phyloP scores from a whole-genome alignment of 37 sponge, comb jelly and placozoan species.

The Lycopodina hypogea region DNA sequence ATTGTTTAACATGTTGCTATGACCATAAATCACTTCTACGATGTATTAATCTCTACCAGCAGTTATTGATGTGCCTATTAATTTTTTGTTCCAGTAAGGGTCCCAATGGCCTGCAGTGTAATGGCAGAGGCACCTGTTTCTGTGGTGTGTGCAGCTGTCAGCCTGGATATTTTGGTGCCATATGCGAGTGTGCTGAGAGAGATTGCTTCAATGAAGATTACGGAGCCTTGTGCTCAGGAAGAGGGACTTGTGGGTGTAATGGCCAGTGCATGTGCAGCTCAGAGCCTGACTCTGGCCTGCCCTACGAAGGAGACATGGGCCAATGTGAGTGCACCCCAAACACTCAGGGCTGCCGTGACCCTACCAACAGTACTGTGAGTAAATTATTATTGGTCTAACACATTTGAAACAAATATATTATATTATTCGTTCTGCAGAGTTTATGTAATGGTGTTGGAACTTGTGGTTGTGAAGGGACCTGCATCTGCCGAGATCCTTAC shows the following conservation, averaged over 20 bases:
- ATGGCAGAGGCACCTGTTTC: constrained; percentile 44
- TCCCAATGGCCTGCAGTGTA: background rate
- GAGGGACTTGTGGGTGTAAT: constrained; percentile 5
- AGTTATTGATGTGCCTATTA: background rate
- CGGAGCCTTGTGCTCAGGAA: background rate
- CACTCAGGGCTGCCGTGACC: constrained; percentile 30
- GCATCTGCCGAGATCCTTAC: constrained; percentile 23
- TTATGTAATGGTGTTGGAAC: background rate
- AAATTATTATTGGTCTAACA: background rate
- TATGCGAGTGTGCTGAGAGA: constrained; percentile 50
- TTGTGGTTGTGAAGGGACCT: constrained; percentile 20
- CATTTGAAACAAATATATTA: too few species aligned
- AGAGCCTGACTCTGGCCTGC: constrained; percentile 13
- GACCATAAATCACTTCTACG: too few species aligned
- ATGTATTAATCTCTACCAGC: too few species aligned
- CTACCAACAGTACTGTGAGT: constrained; percentile 9
- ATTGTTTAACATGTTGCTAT: too few species aligned
- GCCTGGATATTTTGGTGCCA: constrained; percentile 39
- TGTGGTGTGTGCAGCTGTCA: constrained; percentile 62
- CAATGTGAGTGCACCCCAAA: constrained; percentile 48
- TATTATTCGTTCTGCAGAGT: background rate
- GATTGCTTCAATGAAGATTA: background rate
- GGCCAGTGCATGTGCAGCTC: constrained; percentile 20
- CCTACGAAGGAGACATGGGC: background rate
- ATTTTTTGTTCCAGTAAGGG: background rate